These are phyloP conservation scores for Polydrusus cervinus DNA, from an alignment of 2,888 invertebrate genomes.

Conservation along the genomic window DNA sequence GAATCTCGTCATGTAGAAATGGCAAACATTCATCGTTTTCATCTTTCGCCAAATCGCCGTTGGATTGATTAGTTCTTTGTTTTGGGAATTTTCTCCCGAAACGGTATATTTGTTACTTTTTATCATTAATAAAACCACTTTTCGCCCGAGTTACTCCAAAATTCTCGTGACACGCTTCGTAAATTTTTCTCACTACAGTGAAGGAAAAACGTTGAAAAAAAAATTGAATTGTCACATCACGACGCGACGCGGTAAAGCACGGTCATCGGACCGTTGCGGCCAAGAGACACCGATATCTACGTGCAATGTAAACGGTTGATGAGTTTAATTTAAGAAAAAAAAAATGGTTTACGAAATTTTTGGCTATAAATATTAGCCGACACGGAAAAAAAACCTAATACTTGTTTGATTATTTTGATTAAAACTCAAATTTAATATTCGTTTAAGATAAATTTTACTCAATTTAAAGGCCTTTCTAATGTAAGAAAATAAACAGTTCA, in stretches of 20 bases:
- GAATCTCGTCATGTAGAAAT: too few species aligned
- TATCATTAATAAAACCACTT: slow-evolving; percentile 13
- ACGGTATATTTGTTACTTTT: neutral
- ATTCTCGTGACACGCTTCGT: slow-evolving; percentile 32
- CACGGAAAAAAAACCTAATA: too few species aligned
- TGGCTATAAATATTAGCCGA: too few species aligned
- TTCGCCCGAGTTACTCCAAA: slow-evolving; percentile 12
- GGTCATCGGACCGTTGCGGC: slow-evolving; percentile 55
- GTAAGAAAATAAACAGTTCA: too few species aligned
- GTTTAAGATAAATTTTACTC: too few species aligned
- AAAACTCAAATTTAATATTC: too few species aligned
- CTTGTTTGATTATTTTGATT: too few species aligned
- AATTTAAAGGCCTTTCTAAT: too few species aligned
- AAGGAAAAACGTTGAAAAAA: slow-evolving; percentile 26
- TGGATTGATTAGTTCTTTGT: too few species aligned
- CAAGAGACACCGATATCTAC: slow-evolving; percentile 54
- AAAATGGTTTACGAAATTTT: neutral
- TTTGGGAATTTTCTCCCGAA: too few species aligned
- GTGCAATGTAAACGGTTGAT: slow-evolving; percentile 57
- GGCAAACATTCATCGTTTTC: too few species aligned
- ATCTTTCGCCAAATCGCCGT: too few species aligned
- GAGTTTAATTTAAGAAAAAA: slow-evolving; percentile 49
- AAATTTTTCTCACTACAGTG: slow-evolving; percentile 33
- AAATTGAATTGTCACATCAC: slow-evolving; percentile 44
- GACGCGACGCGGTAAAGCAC: slow-evolving; percentile 43